Conservation (phyloP, 2,113 vertebrate species). For the Caracal caracal region DNA sequence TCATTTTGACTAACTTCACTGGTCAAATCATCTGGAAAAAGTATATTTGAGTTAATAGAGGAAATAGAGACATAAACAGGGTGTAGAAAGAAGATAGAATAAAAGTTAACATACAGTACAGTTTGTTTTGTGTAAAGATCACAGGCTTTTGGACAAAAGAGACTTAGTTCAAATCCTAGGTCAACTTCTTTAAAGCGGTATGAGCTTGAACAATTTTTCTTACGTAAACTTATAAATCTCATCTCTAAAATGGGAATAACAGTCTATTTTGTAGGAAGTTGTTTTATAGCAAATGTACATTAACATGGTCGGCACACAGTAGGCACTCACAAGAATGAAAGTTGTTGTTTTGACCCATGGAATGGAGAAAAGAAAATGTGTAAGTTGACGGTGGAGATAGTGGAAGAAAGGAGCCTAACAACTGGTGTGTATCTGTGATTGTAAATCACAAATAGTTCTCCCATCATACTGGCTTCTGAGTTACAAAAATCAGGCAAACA, state of each 20-base stretch:
- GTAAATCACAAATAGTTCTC: background rate
- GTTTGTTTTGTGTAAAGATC: background rate
- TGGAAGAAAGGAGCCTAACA: background rate
- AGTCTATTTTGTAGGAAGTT: background rate
- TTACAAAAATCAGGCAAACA: background rate
- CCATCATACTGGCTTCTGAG: background rate
- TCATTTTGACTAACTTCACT: constrained; percentile 19
- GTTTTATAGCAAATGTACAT: background rate
- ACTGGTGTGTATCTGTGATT: background rate
- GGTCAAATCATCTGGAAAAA: background rate
- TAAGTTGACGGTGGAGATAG: background rate
- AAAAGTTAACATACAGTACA: background rate
- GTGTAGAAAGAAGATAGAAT: background rate
- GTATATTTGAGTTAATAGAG: background rate
- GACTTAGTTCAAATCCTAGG: background rate
- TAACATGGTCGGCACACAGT: background rate
- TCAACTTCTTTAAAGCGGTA: background rate
- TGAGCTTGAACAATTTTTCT: constrained; percentile 9
- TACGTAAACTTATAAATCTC: background rate
- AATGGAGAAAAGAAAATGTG: background rate
- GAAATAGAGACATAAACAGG: background rate
- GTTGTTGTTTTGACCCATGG: background rate
- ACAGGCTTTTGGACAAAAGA: background rate
- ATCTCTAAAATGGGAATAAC: background rate
- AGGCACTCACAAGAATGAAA: constrained; percentile 38